Evolutionary conservation across 2,113 vertebrate species (phyloP).

Genomic region (Melanotaenia duboulayi): DNA sequence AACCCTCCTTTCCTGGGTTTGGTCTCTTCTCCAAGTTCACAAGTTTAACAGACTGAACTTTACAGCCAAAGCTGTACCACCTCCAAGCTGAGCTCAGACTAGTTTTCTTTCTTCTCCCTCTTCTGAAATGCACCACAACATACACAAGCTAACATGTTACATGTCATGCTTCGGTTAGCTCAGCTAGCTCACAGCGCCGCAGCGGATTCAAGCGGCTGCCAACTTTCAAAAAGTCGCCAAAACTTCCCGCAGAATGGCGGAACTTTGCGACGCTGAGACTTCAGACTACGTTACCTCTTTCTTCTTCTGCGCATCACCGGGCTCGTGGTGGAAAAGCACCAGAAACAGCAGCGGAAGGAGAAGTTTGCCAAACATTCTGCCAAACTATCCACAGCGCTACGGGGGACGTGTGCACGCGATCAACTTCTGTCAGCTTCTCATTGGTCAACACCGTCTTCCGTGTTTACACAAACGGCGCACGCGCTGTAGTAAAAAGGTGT

Average conservation of each 20-base stretch:
- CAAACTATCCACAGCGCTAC: neutral
- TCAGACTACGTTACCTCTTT: constrained; percentile 82
- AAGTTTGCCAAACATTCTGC: constrained; percentile 77
- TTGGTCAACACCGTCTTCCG: constrained; percentile 50
- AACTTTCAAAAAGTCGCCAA: constrained; percentile 5
- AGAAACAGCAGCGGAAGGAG: constrained; percentile 49
- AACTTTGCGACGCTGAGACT: neutral
- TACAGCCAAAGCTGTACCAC: too few species aligned
- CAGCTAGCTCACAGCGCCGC: constrained; percentile 2
- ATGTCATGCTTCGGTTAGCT: constrained; percentile 9
- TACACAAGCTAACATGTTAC: neutral
- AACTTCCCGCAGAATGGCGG: neutral
- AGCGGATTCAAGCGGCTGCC: neutral
- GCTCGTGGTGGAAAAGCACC: constrained; percentile 40
- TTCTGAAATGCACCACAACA: neutral
- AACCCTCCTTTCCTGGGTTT: too few species aligned
- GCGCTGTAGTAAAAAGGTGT: neutral
- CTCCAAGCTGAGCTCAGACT: too few species aligned
- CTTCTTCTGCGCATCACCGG: constrained; percentile 82
- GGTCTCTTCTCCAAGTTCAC: too few species aligned
- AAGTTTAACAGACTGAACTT: too few species aligned
- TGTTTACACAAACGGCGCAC: neutral
- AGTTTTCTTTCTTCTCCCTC: too few species aligned
- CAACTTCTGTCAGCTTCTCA: constrained; percentile 66
- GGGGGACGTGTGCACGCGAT: neutral